Evolutionary conservation across 23 tunicate species (phyloP).

Genomic region (Botrylloides violaceus): DNA sequence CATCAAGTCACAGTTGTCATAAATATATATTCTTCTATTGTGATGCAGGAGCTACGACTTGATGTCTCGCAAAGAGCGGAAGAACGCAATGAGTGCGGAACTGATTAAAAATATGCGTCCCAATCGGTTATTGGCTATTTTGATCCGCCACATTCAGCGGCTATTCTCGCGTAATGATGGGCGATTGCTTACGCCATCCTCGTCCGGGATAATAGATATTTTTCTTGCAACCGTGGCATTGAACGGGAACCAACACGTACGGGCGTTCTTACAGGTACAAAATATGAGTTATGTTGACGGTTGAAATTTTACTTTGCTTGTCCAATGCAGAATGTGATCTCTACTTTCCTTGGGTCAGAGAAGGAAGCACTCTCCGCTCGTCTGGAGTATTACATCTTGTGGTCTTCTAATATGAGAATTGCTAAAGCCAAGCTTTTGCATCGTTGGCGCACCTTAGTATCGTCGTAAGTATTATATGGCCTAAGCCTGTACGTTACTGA

Average conservation of each 20-base stretch:
- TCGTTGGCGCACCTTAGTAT: not conserved
- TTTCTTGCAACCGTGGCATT: not conserved
- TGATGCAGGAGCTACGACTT: conserved; percentile 6
- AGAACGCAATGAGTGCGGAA: conserved; percentile 4
- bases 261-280: not conserved
- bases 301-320: not conserved
- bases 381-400: conserved; percentile 13
- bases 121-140: not conserved
- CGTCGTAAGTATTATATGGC: too few species aligned
- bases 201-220: not conserved
- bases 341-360: conserved; percentile 11
- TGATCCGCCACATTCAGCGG: not conserved
- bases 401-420: not conserved
- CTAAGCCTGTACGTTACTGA: not conserved
- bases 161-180: not conserved
- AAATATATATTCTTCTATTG: not conserved
- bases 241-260: conserved; percentile 2
- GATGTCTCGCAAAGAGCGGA: conserved; percentile 5
- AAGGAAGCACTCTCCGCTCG: conserved; percentile 18
- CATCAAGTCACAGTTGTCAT: not conserved
- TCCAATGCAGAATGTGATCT: not conserved
- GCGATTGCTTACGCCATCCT: not conserved
- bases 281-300: not conserved
- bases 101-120: conserved; percentile 13
- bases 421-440: not conserved